phyloP scores from a whole-genome alignment of 2,888 invertebrate genomes.

The Tricholauxania praeusta region DNA sequence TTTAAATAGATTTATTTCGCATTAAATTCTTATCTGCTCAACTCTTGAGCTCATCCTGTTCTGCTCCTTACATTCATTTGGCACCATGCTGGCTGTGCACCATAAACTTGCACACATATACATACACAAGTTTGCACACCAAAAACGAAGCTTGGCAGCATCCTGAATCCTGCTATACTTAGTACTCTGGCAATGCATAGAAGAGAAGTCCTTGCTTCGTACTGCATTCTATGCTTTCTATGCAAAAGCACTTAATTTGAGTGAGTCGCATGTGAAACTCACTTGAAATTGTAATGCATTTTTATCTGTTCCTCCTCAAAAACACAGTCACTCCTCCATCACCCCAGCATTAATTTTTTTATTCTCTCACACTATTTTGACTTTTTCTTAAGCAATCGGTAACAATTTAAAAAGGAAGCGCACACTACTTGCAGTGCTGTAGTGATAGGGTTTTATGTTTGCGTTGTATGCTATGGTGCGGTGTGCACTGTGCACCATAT shows the following conservation, averaged over 20 bases:
- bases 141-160: no score
- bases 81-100: no score
- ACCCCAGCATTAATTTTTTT: not conserved
- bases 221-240: conserved; percentile 29
- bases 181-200: no score
- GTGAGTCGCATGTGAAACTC: conserved; percentile 48
- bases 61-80: no score
- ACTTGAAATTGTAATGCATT: conserved; percentile 42
- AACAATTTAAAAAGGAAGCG: conserved; percentile 9
- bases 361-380: not conserved
- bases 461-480: no score
- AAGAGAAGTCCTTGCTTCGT: no score
- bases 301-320: conserved; percentile 14
- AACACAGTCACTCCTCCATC: no score
- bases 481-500: conserved; percentile 14
- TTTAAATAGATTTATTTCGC: conserved; percentile 34
- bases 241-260: conserved; percentile 53
- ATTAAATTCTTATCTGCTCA: conserved; percentile 31
- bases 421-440: not conserved
- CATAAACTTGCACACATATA: no score
- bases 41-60: not conserved
- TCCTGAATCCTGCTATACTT: no score
- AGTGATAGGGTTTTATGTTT: no score
- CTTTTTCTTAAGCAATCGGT: conserved; percentile 19
- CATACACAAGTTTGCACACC: no score